phyloP scores from a whole-genome alignment of 2,113 vertebrate species.

The Tympanuchus pallidicinctus region DNA sequence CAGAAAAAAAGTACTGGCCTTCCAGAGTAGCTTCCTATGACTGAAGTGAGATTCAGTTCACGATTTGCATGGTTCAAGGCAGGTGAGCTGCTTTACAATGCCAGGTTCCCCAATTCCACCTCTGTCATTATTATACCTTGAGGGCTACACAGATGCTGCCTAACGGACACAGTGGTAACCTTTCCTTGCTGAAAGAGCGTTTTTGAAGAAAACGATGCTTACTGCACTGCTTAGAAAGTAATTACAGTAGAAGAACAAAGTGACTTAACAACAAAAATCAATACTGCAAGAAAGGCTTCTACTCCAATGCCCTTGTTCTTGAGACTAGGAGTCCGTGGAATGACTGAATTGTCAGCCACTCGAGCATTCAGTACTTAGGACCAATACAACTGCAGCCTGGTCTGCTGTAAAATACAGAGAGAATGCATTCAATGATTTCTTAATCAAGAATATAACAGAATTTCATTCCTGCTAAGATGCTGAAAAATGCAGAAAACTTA shows the following conservation, averaged over 20 bases:
- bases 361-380: neutral
- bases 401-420: neutral
- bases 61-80: fast-evolving
- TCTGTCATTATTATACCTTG: neutral
- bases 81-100: neutral
- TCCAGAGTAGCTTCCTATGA: neutral
- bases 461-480: neutral
- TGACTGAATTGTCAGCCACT: neutral
- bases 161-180: neutral
- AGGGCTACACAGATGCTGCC: neutral
- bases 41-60: neutral
- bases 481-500: neutral
- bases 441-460: neutral
- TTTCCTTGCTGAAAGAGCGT: neutral
- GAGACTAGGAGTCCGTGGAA: neutral
- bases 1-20: neutral
- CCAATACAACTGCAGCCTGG: neutral
- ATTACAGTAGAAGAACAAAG: neutral
- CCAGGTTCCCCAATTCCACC: neutral
- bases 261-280: neutral
- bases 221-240: neutral
- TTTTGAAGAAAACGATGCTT: neutral
- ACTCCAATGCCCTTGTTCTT: neutral
- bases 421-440: neutral
- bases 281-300: neutral